Evolutionary conservation across 2,797 vertebrate genomes (phyloP).

Genomic region (Oryzias dopingdopingensis): DNA sequence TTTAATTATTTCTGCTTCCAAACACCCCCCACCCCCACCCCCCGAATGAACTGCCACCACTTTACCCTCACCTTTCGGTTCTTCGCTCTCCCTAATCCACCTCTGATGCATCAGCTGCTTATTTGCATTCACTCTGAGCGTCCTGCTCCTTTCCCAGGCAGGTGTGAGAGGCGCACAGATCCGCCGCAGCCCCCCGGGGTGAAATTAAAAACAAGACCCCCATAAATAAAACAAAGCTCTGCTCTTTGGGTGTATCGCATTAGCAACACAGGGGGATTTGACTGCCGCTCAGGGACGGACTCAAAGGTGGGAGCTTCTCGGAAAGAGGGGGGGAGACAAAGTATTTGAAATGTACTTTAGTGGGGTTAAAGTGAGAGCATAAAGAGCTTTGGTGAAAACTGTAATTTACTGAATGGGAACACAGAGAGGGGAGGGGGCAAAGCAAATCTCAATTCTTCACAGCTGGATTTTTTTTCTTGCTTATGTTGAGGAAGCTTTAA

Average conservation of each 20-base stretch:
- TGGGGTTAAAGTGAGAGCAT: conserved; percentile 16
- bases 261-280: conserved; percentile 49
- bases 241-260: conserved; percentile 47
- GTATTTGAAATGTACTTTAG: conserved; percentile 37
- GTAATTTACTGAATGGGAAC: conserved; percentile 31
- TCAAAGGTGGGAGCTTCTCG: conserved; percentile 25
- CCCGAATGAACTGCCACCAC: conserved; percentile 11
- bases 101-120: conserved; percentile 55
- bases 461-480: conserved; percentile 1
- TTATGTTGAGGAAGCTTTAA: conserved; percentile 23
- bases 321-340: conserved; percentile 26
- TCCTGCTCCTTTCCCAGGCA: conserved; percentile 58
- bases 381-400: conserved; percentile 9
- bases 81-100: conserved; percentile 56
- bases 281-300: conserved; percentile 41
- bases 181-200: conserved; percentile 25
- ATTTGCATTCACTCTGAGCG: conserved; percentile 70
- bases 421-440: conserved; percentile 10
- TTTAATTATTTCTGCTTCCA: conserved; percentile 33
- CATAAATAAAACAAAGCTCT: conserved; percentile 69
- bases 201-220: conserved; percentile 73
- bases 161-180: conserved; percentile 44
- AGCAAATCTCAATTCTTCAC: conserved; percentile 42
- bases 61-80: conserved; percentile 9
- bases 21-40: conserved; percentile 8